These are phyloP conservation scores for Drosophila miranda DNA, from an alignment of 1,140 invertebrate species.

Conservation along the genomic window DNA sequence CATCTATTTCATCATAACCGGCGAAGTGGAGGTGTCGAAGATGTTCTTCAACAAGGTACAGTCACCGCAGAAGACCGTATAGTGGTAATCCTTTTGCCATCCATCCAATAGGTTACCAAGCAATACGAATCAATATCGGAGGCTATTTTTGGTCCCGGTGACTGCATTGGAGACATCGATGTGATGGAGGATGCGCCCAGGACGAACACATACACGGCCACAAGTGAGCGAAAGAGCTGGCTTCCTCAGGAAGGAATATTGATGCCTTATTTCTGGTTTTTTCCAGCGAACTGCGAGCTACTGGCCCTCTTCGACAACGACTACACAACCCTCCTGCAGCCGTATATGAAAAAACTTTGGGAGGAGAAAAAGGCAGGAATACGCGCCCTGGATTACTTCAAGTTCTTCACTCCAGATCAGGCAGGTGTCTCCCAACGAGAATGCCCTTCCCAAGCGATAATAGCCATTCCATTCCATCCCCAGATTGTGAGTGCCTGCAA, in stretches of 20 bases:
- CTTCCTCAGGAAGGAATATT: no score
- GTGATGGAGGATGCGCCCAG: conserved; percentile 42
- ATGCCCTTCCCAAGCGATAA: no score
- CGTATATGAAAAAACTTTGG: conserved; percentile 59
- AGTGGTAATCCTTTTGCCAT: no score
- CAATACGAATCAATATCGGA: conserved; percentile 11
- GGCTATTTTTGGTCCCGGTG: conserved; percentile 56
- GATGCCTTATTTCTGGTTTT: no score
- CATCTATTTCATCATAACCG: conserved; percentile 57
- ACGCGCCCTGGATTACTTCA: conserved; percentile 61
- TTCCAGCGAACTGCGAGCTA: conserved; percentile 56
- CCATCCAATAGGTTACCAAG: conserved; percentile 6
- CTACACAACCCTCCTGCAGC: conserved; percentile 40
- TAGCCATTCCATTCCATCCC: no score
- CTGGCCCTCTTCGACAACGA: conserved; percentile 54
- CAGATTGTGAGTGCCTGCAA: conserved; percentile 64
- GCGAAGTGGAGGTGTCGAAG: conserved; percentile 57
- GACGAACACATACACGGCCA: conserved; percentile 39
- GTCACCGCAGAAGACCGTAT: neutral
- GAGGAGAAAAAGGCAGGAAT: conserved; percentile 63
- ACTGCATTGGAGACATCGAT: conserved; percentile 63
- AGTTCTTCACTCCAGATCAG: conserved; percentile 59
- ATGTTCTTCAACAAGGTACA: conserved; percentile 43
- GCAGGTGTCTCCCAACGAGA: conserved; percentile 14
- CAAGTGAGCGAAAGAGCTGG: conserved; percentile 15